Base-by-base conservation (phyloP, 2,888 invertebrate genomes). In the Agelastica alni region DNA sequence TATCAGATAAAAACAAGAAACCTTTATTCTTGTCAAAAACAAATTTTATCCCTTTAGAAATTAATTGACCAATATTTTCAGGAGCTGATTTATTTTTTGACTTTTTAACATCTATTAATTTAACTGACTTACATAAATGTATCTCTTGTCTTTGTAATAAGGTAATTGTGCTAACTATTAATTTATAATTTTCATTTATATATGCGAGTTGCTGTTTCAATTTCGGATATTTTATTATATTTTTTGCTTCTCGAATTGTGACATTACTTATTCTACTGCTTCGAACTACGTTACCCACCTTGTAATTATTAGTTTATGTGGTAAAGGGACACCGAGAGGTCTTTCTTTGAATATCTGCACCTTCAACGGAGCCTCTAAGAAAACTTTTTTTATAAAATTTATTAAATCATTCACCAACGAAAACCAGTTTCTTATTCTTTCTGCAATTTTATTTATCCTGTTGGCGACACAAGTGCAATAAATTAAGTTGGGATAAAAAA, bases 391-490 rank as follows among this genome's bases (percentile, higher is more conserved):
- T 28, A 28, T 43, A 28, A 13, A 43, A 31, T 44, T 44, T 44
- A 44, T 44, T 5, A 44, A 31, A 44, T 44, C 18, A 17, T 31
- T 30, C 17, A 31, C 17, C 30, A 31, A 44, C 32, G 31, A 12
- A 31, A 44, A 44, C 32, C 17, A 31, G 16, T 44, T 44, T 44
- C 20, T 31, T 44, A 44, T 44, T 44, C 31, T 16, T 32, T 44
- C 44, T n/a, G 44, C 17, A 28, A 42, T 42, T 30, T 16, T 6
- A 30, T 41, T 22, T 41, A 41, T 22, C 41, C 41, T 22, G 41
- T 10, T n/a, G 41, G 12, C 41, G 4, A 22, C 1, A 22, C 22
- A 22, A 22, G 22, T 1, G 22, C 22, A 22, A 1, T 22, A 7
- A 22, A 1, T 22, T 22, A 22, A 22, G 22, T 22, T 6, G 7